Conservation (phyloP, 1,140 invertebrate genomes). For the Kradibia gibbosae region DNA sequence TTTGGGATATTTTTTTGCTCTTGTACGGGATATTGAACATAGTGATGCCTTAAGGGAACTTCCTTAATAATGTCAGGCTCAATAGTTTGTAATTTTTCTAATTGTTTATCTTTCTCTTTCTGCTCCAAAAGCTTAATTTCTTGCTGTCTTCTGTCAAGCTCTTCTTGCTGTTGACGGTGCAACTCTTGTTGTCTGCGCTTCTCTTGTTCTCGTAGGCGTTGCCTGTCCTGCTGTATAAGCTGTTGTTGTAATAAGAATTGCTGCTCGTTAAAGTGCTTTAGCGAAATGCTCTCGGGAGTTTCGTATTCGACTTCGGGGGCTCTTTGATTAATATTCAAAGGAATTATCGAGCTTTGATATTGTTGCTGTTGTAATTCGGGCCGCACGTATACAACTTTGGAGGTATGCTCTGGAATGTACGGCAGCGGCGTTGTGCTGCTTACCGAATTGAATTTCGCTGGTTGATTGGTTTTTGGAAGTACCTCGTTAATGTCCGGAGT, state of each 20-base stretch:
- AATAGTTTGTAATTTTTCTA: slow-evolving; percentile 21
- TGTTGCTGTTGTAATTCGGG: slow-evolving; percentile 60
- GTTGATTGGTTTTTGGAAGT: slow-evolving; percentile 61
- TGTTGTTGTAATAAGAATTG: slow-evolving; percentile 68
- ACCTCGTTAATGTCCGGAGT: slow-evolving; percentile 68
- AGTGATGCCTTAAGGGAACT: slow-evolving; percentile 17
- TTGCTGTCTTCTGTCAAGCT: slow-evolving; percentile 61
- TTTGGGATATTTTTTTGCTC: slow-evolving; percentile 43
- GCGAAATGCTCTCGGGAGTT: slow-evolving; percentile 67
- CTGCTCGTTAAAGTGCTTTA: slow-evolving; percentile 70
- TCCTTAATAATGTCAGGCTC: slow-evolving; percentile 36
- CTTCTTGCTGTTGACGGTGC: slow-evolving; percentile 62
- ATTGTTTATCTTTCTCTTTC: slow-evolving; percentile 55
- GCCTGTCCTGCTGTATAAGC: slow-evolving; percentile 64
- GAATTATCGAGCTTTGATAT: slow-evolving; percentile 59
- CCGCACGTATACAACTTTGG: slow-evolving; percentile 56
- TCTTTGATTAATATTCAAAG: slow-evolving; percentile 60
- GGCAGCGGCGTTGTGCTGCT: slow-evolving; percentile 28
- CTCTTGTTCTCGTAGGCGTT: slow-evolving; percentile 64
- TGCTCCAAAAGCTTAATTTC: slow-evolving; percentile 58
- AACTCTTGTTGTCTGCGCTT: slow-evolving; percentile 61
- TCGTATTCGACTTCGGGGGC: slow-evolving; percentile 62
- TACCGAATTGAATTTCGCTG: slow-evolving; percentile 60
- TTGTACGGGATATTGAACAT: slow-evolving; percentile 13
- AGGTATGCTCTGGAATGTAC: slow-evolving; percentile 43